Base-by-base conservation (phyloP, 2,797 vertebrate species). In the Aythya fuligula region DNA sequence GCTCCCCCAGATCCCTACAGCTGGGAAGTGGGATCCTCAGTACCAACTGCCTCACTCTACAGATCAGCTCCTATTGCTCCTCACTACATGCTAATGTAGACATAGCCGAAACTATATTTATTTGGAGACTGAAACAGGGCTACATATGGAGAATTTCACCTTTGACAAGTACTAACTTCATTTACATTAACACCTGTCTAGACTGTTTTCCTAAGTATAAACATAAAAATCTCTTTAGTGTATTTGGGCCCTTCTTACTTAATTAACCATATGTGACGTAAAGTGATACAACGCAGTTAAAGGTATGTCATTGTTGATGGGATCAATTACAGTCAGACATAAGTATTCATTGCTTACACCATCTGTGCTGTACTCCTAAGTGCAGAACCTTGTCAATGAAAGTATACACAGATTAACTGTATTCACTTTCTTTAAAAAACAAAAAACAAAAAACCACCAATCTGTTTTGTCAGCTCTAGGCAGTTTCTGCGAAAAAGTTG, bases 151-250 rank as follows among this genome's bases (percentile, higher is more conserved):
- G 78, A 94, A 95, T 92, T 96, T 97, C 95, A 96, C 96, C 96
- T 97, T 89, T 96, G 96, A 96, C 96, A 96, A 96, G 93, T 78
- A 96, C 87, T 95, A 96, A 96, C 94, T 95, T 97, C 90, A 97
- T 97, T 97, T 97, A 97, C 89, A 95, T 97, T 97, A 96, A 95
- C 96, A 97, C 96, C 96, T 97, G 96, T 95, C 94, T 96, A 96
- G 95, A 95, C 96, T 95, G 95, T 96, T 97, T 96, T 96, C 93
- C 80, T 96, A 96, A 97, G 88, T 90, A 96, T 96, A 97, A 97
- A 97, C 95, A 97, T 24, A 83, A 96, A 97, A 96, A 96, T 93
- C 94, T 96, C 96, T 85, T 95, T 87, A 89, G 96, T 83, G 90
- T 96, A 94, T 94, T 95, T 83, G 93, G 88, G 86, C 57, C 75